Evolutionary conservation across 2,888 invertebrate species (phyloP).

Genomic region (Latheticus oryzae): DNA sequence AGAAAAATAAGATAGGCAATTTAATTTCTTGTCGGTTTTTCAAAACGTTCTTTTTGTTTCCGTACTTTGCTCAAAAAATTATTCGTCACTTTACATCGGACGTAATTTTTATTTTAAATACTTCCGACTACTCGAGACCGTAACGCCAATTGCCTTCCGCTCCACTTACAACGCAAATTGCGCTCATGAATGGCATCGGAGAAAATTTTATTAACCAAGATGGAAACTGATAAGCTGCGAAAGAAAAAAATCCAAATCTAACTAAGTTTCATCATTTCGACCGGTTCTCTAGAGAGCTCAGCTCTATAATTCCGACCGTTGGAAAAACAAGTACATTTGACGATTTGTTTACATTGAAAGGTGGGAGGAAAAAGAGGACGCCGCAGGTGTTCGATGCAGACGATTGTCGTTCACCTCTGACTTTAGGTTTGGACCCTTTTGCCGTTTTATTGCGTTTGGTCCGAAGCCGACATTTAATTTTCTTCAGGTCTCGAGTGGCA

Average conservation of each 20-base stretch:
- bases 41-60: slow-evolving; percentile 33
- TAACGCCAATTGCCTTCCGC: slow-evolving; percentile 5
- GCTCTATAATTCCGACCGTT: too few species aligned
- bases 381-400: slow-evolving; percentile 45
- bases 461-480: slow-evolving; percentile 59
- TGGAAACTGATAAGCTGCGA: too few species aligned
- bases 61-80: slow-evolving; percentile 6
- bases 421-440: slow-evolving; percentile 45
- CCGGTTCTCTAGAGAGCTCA: too few species aligned
- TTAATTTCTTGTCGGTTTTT: slow-evolving; percentile 45
- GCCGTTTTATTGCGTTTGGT: slow-evolving; percentile 56
- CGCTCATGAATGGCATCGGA: too few species aligned
- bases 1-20: slow-evolving; percentile 47
- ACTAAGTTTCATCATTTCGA: too few species aligned
- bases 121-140: slow-evolving; percentile 6
- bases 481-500: slow-evolving; percentile 60
- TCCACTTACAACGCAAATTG: slow-evolving; percentile 4
- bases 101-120: slow-evolving; percentile 20
- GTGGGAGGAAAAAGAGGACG: too few species aligned
- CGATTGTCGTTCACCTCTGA: slow-evolving; percentile 56
- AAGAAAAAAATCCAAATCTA: too few species aligned
- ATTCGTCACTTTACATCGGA: slow-evolving; percentile 17
- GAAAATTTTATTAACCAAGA: too few species aligned
- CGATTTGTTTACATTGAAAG: slow-evolving; percentile 34
- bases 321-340: slow-evolving; percentile 23